phyloP scores from a whole-genome alignment of 2,888 invertebrate species.

The Abrostola tripartita region DNA sequence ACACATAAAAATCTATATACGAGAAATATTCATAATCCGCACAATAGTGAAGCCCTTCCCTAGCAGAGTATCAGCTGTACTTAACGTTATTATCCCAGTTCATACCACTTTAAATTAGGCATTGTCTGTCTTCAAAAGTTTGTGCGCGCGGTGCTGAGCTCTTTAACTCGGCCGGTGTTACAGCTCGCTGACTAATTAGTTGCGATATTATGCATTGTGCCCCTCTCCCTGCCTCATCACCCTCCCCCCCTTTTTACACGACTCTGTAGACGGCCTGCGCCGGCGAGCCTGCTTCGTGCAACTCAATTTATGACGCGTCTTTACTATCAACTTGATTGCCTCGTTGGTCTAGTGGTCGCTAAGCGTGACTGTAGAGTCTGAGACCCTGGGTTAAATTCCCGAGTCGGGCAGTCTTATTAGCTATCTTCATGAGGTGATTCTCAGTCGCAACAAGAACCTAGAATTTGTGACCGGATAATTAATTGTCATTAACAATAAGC shows the following conservation, averaged over 20 bases:
- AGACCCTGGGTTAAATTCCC: no score
- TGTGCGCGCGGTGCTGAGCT: slow-evolving; percentile 39
- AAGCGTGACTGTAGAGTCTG: no score
- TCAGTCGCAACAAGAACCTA: no score
- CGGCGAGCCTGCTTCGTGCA: not conserved
- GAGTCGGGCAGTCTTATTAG: no score
- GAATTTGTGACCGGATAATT: no score
- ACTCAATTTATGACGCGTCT: no score
- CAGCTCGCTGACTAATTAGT: slow-evolving; percentile 58
- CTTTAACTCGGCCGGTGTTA: slow-evolving; percentile 48
- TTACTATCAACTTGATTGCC: no score
- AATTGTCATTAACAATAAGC: no score
- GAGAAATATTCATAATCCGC: not conserved
- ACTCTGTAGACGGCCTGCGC: not conserved
- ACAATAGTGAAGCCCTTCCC: slow-evolving; percentile 11
- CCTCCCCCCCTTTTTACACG: not conserved
- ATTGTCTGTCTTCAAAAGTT: slow-evolving; percentile 61
- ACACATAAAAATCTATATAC: no score
- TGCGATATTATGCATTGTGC: slow-evolving; percentile 59
- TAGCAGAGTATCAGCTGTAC: slow-evolving; percentile 52
- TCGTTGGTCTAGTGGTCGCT: no score
- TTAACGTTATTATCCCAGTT: slow-evolving; percentile 61
- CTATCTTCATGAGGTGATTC: no score
- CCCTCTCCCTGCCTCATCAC: slow-evolving; percentile 24
- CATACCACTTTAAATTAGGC: slow-evolving; percentile 63